Evolutionary conservation across 2,888 invertebrate genomes (phyloP), one percentile per base, ranked within the genome.

Genomic region (Stenotaenia linearis): DNA sequence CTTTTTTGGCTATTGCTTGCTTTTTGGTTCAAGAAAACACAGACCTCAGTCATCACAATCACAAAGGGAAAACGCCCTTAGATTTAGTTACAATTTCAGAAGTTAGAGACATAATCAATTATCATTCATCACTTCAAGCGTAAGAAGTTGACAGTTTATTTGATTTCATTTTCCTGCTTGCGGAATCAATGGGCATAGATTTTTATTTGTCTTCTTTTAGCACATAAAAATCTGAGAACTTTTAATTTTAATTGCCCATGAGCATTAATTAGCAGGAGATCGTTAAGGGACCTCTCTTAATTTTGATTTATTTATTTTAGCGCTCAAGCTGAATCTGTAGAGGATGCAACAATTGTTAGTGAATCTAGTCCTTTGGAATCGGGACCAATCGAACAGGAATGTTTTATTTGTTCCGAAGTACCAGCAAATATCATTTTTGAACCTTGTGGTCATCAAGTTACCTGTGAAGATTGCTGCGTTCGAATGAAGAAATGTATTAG

Each of bases 401-500:
- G 93, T 85, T 87, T 90, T 78, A 90, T 93, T 4, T 93, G 93
- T 85, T 90, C 91, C 56, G 93, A 93, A 84, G 86, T 90, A 75
- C 82, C 83, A 6, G 89, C 90, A 3, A 89, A 89, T 83, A 90
- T 92, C 3, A 88, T 87, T 79, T 90, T 93, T 84, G 90, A 91
- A 84, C 93, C 93, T 0, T 93, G 93, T 85, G 89, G 90, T 78
- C 93, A 93, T 86, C 89, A 90, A 83, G 90, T 92, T 3, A 91
- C 91, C 0, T 93, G 93, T 84, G 90, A 90, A 83, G 92, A 92
- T 81, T 93, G 93, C 85, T 91, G 92, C 77, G 87, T 90, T 18
- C 88, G 92, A 78, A 92, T 93, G 91, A 93, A 92, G 85, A 92
- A 92, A 85, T 93, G 93, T 85, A 86, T 93, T 37, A 88, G 89